Percentiles rank a stretch among this genome's conserved stretches.
phyloP scores from a whole-genome alignment of 1,140 invertebrate genomes.

The Rhyacophila brunnea region DNA sequence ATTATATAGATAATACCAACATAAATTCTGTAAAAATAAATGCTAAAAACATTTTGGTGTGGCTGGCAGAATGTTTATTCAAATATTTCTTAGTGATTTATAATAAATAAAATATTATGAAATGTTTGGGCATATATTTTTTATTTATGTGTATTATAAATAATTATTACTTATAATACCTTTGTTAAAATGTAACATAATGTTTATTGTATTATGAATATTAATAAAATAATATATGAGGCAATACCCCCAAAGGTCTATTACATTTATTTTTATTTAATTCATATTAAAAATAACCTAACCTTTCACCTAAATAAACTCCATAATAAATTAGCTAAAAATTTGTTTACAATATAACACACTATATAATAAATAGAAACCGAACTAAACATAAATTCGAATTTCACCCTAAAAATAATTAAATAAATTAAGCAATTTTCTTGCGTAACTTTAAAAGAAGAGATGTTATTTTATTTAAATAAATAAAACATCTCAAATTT shows the following conservation, averaged over 20 bases:
- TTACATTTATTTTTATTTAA: slow-evolving; percentile 8
- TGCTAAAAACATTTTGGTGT: slow-evolving; percentile 27
- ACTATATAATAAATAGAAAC: too few species aligned
- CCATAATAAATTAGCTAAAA: too few species aligned
- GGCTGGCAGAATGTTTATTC: slow-evolving; percentile 31
- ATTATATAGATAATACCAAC: not conserved
- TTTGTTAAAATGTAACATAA: slow-evolving; percentile 34
- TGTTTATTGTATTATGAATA: slow-evolving; percentile 30
- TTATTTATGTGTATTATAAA: not conserved
- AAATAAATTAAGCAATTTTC: too few species aligned
- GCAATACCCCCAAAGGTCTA: slow-evolving; percentile 28
- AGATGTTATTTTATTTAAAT: too few species aligned
- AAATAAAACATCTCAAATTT: too few species aligned
- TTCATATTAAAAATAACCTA: too few species aligned
- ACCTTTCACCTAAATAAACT: too few species aligned
- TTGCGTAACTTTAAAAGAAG: too few species aligned
- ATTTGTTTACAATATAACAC: too few species aligned
- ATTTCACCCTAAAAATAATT: too few species aligned
- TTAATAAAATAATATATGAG: slow-evolving; percentile 31
- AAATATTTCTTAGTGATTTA: not conserved
- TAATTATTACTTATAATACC: slow-evolving; percentile 7
- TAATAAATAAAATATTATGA: slow-evolving; percentile 5
- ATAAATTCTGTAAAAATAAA: not conserved
- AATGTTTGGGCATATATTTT: not conserved
- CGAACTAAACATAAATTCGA: too few species aligned